These are phyloP conservation scores for Patiria pectinifera DNA, from an alignment of 53 echinoderm and acorn worm species.

Conservation along the genomic window DNA sequence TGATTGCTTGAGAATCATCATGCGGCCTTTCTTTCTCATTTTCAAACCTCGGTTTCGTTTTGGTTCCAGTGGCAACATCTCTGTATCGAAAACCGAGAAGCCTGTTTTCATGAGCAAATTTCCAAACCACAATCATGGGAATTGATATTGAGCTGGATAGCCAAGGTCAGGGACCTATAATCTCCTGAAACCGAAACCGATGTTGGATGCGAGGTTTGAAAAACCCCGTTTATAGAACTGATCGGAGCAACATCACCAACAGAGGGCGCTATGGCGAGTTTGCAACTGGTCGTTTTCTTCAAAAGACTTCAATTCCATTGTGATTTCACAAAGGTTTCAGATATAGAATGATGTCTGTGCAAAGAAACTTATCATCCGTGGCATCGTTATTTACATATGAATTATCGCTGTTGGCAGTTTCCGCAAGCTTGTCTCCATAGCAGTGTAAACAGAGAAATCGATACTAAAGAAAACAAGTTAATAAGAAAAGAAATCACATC, in stretches of 20 bases:
- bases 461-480: conserved; percentile 7
- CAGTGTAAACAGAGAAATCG: conserved; percentile 8
- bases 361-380: neutral
- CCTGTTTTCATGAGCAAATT: too few species aligned
- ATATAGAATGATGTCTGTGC: neutral
- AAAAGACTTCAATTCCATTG: neutral
- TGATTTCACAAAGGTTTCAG: neutral
- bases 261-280: conserved; percentile 10
- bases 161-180: too few species aligned
- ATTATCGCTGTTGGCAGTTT: neutral
- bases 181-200: too few species aligned
- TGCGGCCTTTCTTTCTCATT: too few species aligned
- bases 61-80: too few species aligned
- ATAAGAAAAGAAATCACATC: neutral
- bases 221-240: neutral
- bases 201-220: too few species aligned
- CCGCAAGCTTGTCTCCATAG: neutral
- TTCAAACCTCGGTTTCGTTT: too few species aligned
- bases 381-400: neutral
- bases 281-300: neutral
- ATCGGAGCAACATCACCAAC: neutral
- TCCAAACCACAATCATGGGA: too few species aligned
- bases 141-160: too few species aligned
- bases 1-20: too few species aligned
- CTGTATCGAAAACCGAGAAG: too few species aligned